Conservation (phyloP, 2,888 invertebrate species). For the Nycteola revayana region DNA sequence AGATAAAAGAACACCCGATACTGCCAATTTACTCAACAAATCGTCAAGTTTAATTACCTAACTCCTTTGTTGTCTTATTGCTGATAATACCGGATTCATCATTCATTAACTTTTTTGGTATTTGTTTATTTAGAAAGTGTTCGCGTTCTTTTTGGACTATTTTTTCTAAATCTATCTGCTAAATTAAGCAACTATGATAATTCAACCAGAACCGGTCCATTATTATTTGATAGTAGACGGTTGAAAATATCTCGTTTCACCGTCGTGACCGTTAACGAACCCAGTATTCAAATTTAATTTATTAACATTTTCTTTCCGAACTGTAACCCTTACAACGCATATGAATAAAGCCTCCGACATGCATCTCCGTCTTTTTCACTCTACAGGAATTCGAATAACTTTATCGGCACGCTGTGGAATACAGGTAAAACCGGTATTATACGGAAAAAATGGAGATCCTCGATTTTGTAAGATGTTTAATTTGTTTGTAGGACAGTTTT, state of each 20-base stretch:
- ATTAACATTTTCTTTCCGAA: slow-evolving; percentile 61
- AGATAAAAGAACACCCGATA: slow-evolving; percentile 17
- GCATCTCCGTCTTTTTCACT: slow-evolving; percentile 74
- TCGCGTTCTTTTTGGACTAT: slow-evolving; percentile 7
- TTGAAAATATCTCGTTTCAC: slow-evolving; percentile 23
- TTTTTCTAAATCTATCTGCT: slow-evolving; percentile 10
- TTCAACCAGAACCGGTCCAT: slow-evolving; percentile 20
- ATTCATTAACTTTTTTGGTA: slow-evolving; percentile 31
- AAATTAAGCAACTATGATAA: slow-evolving; percentile 18
- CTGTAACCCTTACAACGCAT: slow-evolving; percentile 41
- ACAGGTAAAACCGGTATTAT: slow-evolving; percentile 77
- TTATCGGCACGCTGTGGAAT: slow-evolving; percentile 67
- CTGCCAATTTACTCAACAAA: slow-evolving; percentile 44
- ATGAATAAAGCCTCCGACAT: slow-evolving; percentile 51
- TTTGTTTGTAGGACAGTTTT: slow-evolving; percentile 53
- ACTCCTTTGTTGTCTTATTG: no score
- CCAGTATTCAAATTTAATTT: slow-evolving; percentile 65
- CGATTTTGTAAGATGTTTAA: slow-evolving; percentile 43
- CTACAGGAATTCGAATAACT: slow-evolving; percentile 76
- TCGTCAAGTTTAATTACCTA: no score
- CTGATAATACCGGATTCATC: slow-evolving; percentile 34
- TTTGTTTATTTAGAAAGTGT: slow-evolving; percentile 42
- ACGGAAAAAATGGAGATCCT: slow-evolving; percentile 47
- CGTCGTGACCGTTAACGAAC: slow-evolving; percentile 60
- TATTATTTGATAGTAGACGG: slow-evolving; percentile 20